Base-by-base conservation (phyloP, 2,888 invertebrate genomes). In the Entomobrya proxima region DNA sequence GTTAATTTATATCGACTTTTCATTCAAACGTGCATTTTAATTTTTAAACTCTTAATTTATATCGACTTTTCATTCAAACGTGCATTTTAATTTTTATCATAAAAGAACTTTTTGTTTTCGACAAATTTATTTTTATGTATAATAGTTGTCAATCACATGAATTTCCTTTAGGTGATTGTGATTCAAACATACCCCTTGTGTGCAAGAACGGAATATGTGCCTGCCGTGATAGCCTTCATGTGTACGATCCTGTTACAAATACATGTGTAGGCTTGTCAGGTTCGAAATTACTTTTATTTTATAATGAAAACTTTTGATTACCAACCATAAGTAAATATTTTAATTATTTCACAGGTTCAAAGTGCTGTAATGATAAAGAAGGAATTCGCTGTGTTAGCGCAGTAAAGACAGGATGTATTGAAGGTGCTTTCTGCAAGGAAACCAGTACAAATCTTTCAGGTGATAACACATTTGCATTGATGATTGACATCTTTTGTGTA, bases 201-300 rank as follows among this genome's bases (percentile, higher is more conserved):
- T 87, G 87, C 40, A 87, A 87, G 27, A 82, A 87, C 35, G 87
- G 87, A 27, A 64, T 85, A 50, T 87, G 87, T 21, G 64, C 78
- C 15, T 87, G 87, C 30, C 37, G 87, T 15, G 87, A 87, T 27
- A 58, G 75, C 32, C 72, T 87, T 0, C 81, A 82, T 21, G 79
- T 85, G 4, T 85, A 84, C 30, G 84, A 84, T 35, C 84, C 84
- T 1, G 37, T 18, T 6, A 84, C 74, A 7, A 74, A 74, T 13
- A 74, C 74, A 1, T 74, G 74, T 40, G 74, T 74, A n/a, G 74
- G 74, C 1, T 15, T 74, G 6, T 30, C 74, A 11, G 74, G 74
- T n/a, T n/a, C n/a, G n/a, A n/a, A n/a, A n/a, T n/a, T n/a, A n/a
- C n/a, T n/a, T 44, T 44, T 44, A 44, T 13, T 44, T 11, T 11